phyloP scores from a whole-genome alignment of 2,888 invertebrate genomes.

The Tubulanus polymorphus region DNA sequence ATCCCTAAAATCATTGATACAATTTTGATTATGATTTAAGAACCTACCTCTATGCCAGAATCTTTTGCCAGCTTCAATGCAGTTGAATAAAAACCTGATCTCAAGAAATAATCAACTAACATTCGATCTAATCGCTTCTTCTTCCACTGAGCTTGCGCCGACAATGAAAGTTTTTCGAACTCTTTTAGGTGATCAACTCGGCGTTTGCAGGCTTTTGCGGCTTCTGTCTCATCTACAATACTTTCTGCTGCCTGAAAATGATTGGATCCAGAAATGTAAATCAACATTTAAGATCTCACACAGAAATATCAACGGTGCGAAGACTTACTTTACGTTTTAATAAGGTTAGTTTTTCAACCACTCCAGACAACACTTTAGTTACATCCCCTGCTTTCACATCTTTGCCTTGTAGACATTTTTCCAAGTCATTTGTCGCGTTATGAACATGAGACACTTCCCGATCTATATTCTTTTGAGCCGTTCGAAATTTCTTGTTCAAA shows the following conservation, averaged over 20 bases:
- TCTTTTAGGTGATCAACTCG: conserved; percentile 89
- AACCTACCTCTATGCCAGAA: conserved; percentile 58
- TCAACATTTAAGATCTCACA: not conserved
- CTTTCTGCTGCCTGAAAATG: conserved; percentile 75
- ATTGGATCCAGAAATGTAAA: not conserved
- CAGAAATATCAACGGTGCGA: too few relatives aligned
- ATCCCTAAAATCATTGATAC: too few relatives aligned
- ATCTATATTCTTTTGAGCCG: conserved; percentile 90
- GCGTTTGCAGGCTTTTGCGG: conserved; percentile 85
- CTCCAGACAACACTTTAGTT: conserved; percentile 75
- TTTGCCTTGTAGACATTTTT: conserved; percentile 65
- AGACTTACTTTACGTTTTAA: conserved; percentile 74
- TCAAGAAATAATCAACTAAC: conserved; percentile 92
- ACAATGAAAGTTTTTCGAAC: conserved; percentile 35
- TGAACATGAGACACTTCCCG: conserved; percentile 79
- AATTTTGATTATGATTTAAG: too few relatives aligned
- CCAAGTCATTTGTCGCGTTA: conserved; percentile 73
- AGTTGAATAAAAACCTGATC: conserved; percentile 92
- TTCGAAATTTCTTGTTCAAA: conserved; percentile 92
- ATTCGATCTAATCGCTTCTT: conserved; percentile 86
- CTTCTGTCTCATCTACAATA: conserved; percentile 84
- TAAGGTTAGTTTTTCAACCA: conserved; percentile 82
- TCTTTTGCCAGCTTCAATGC: conserved; percentile 82
- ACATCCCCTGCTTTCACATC: conserved; percentile 54
- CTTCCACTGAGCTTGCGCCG: conserved; percentile 69